These are phyloP conservation scores for Eclectus roratus DNA, from an alignment of 2,113 vertebrate genomes.

Conservation along the genomic window DNA sequence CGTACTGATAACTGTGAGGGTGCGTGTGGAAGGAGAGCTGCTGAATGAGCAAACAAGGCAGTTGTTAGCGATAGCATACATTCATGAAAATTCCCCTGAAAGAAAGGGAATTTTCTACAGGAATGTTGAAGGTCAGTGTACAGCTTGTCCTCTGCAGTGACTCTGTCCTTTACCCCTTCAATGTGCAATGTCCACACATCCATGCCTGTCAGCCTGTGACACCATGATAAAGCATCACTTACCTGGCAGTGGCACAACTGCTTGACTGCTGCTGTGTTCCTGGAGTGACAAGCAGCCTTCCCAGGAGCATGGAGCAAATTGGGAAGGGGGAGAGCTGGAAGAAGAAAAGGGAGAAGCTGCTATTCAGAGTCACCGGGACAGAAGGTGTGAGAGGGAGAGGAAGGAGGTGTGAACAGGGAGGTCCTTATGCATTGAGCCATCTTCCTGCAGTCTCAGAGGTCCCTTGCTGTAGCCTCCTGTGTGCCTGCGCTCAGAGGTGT, in stretches of 20 bases:
- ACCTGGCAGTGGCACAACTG: fast-evolving
- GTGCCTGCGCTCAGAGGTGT: background rate
- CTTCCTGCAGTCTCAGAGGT: fast-evolving
- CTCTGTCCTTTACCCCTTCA: background rate
- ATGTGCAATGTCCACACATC: fast-evolving
- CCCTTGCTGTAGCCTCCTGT: background rate
- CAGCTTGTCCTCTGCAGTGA: background rate
- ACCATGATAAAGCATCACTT: fast-evolving
- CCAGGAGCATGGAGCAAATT: fast-evolving
- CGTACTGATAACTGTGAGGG: fast-evolving
- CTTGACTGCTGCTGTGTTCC: background rate
- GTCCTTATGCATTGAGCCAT: fast-evolving
- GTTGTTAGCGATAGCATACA: background rate
- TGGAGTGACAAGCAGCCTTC: background rate
- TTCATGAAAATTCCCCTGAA: background rate
- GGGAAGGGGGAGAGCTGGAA: background rate
- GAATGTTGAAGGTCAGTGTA: background rate
- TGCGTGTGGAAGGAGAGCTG: background rate
- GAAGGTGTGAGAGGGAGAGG: background rate
- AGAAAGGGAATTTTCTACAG: background rate
- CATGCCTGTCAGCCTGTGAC: background rate
- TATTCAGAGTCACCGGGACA: background rate
- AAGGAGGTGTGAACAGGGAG: background rate
- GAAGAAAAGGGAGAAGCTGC: background rate
- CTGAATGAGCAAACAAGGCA: background rate